Conservation (phyloP, 2,797 vertebrate genomes). For the Tinamus major region DNA sequence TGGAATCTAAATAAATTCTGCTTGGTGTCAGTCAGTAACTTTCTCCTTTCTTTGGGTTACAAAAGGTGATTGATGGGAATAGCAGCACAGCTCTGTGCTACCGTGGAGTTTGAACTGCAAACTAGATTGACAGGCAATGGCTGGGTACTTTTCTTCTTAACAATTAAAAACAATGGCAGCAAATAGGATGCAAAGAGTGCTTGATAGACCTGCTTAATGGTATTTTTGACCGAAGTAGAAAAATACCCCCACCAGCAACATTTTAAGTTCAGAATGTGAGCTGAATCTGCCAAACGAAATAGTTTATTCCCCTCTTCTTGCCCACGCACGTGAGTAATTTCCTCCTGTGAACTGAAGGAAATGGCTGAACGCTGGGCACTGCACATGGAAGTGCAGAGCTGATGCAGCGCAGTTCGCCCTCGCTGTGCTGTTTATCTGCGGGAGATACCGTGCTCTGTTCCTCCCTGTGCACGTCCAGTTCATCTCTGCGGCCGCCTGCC, state of each 20-base stretch:
- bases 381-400: not conserved
- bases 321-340: not conserved
- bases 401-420: not conserved
- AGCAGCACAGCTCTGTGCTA: slow-evolving; percentile 1
- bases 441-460: not conserved
- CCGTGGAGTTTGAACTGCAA: slow-evolving; percentile 27
- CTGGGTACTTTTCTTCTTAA: not conserved
- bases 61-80: slow-evolving; percentile 64
- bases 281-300: not conserved
- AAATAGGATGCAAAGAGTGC: not conserved
- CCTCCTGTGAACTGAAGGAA: not conserved
- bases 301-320: not conserved
- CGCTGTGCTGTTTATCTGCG: not conserved
- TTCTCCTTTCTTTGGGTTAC: slow-evolving; percentile 53
- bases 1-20: slow-evolving; percentile 55
- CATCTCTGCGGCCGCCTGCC: not conserved
- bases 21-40: slow-evolving; percentile 61
- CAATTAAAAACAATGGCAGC: not conserved
- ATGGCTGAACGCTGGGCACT: not conserved
- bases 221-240: not conserved
- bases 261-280: not conserved
- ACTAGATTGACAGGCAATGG: not conserved
- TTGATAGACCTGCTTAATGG: not conserved
- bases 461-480: not conserved
- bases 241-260: accelerated